Base-by-base conservation (phyloP, 2,888 invertebrate species). In the Nomada ruficornis region DNA sequence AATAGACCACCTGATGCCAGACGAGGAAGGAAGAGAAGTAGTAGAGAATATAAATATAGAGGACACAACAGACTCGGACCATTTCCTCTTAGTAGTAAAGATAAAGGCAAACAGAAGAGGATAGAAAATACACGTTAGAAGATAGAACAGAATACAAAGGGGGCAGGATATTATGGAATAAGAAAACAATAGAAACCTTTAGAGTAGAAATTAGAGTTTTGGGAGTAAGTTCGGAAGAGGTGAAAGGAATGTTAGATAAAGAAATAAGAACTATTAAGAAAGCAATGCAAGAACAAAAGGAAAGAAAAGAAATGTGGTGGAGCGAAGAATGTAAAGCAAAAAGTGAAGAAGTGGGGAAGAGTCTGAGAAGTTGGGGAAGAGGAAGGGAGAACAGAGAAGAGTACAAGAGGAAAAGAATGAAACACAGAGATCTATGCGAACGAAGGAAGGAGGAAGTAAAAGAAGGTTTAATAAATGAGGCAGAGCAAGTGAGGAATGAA, bases 11-110 rank as follows among this genome's bases (percentile, higher is more conserved):
- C 15, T 13, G 50, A 15, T 50, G 3, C 5, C 18, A 50, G 18
- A 50, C 50, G 50, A 11, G 18, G 50, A 50, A 50, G 50, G 50
- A 18, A 50, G 50, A 18, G 18, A 18, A 5, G 5, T 1, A 18
- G 50, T 50, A 18, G 50, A n/a, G 75, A 81, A 2, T 84, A 86
- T 20, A 54, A 72, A 15, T 0, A 68, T 80, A 7, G 70, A n/a
- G 15, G 65, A 69, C 18, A 74, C 64, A 42, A 36, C 77, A 15
- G 73, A 83, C 7, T 78, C 80, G n/a, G 77, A 82, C 15, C 82
- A 80, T 62, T 54, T 60, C 15, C 77, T 77, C 2, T 0, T 79
- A 52, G 54, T 57, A 44, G 59, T 64, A 52, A 59, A n/a, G 13
- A 9, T 42, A 23, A 23, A 1, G 18, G 50, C 18, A 50, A 50